Evolutionary conservation across 2,888 invertebrate species (phyloP), one percentile per base, ranked within the genome.

Genomic region (Folsomia manolachei): DNA sequence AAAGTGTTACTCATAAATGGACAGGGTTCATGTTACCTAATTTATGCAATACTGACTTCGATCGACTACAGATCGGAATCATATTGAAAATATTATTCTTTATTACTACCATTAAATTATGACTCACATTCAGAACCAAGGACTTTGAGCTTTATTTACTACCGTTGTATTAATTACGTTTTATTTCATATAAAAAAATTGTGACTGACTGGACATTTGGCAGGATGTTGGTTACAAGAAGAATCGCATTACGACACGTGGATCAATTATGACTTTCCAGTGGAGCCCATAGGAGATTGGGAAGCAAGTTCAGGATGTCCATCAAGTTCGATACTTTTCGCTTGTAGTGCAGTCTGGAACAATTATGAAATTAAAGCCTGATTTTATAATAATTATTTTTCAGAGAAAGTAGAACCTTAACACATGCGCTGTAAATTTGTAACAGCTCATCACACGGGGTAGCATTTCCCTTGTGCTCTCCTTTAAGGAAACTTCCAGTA

Each of bases 371-470:
- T 64, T n/a, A n/a, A n/a, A n/a, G n/a, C n/a, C n/a, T n/a, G n/a
- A n/a, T n/a, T 9, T 60, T 7, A 9, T 11, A 11, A n/a, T n/a
- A n/a, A n/a, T n/a, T n/a, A n/a, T n/a, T n/a, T n/a, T n/a, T 56
- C n/a, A 18, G 19, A 21, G 7, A 56, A 56, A 18, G 19, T 56
- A 18, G 18, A 56, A 93, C 94, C 89, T 95, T 94, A 18, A 97
- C 92, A 84, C 97, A 97, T 82, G 92, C 90, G 83, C 94, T 93
- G 85, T 97, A 97, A 71, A 90, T 87, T 87, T 90, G 90, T 83
- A 96, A 95, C 75, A 95, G 87, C 65, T 91, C 89, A 66, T 91
- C 90, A 85, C 97, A 97, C 83, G 90, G 87, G 18, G 91, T 89
- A 85, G 96, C 95, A 82, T 92, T 90, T 63, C 89, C 89, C 76